These are phyloP conservation scores for Sinhomidia bicolor DNA, from an alignment of 2,888 invertebrate genomes.

Conservation along the genomic window DNA sequence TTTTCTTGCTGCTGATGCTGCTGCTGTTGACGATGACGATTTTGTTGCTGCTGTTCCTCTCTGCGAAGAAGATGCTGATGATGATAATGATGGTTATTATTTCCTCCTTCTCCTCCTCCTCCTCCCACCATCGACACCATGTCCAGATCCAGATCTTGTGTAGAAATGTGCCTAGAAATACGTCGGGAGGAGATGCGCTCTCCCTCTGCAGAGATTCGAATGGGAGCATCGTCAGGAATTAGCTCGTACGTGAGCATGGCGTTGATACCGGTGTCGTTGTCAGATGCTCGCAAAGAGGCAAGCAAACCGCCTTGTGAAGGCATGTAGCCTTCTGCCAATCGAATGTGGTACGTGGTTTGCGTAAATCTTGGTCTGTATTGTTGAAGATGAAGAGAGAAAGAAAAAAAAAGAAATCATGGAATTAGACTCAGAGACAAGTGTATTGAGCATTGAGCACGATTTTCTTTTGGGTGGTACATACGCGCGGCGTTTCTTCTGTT, in stretches of 20 bases:
- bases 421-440: not conserved
- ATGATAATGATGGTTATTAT: constrained; percentile 29
- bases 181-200: constrained; percentile 61
- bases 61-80: not conserved
- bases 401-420: constrained; percentile 15
- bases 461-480: not conserved
- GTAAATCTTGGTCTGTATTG: constrained; percentile 83
- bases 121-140: constrained; percentile 8
- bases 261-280: constrained; percentile 80
- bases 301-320: constrained; percentile 79
- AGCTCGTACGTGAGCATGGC: constrained; percentile 78
- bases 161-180: constrained; percentile 63
- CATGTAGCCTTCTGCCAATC: constrained; percentile 79
- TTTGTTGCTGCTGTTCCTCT: not conserved
- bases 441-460: not conserved
- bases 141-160: constrained; percentile 70
- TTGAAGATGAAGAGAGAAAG: not conserved
- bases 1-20: not conserved
- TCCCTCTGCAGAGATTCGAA: constrained; percentile 66
- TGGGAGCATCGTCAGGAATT: constrained; percentile 75
- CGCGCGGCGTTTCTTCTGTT: too few species aligned
- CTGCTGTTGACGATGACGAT: not conserved
- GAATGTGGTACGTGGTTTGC: constrained; percentile 81
- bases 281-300: constrained; percentile 77
- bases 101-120: too few species aligned